A percentile compares a stretch with the other conserved stretches of the same genome.
phyloP scores from a whole-genome alignment of 2,888 invertebrate species.

The Pseudanteris insignis region DNA sequence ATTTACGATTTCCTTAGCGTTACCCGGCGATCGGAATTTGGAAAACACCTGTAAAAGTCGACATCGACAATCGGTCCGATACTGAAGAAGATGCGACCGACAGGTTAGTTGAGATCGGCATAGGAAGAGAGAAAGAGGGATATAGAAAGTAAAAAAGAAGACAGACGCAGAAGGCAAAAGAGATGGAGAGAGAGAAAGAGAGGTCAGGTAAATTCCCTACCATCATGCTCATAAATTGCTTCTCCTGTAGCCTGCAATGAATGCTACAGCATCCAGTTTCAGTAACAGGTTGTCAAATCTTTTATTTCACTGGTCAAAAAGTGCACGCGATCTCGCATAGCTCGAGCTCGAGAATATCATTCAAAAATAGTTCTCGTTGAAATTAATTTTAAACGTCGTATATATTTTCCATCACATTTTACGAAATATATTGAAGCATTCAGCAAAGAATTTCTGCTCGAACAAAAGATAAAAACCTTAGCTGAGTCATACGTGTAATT shows the following conservation, averaged over 20 bases:
- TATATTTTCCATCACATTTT: too few species aligned
- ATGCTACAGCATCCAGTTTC: conserved; percentile 39
- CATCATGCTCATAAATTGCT: conserved; percentile 39
- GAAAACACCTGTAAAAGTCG: conserved; percentile 30
- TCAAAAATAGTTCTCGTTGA: too few species aligned
- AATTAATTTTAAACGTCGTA: too few species aligned
- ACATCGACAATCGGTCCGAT: conserved; percentile 20
- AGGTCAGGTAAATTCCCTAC: conserved; percentile 39
- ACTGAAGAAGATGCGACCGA: conserved; percentile 32
- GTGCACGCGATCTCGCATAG: too few species aligned
- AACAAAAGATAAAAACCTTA: too few species aligned
- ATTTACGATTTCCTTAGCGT: too few species aligned
- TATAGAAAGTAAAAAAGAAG: conserved; percentile 35
- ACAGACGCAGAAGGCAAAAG: conserved; percentile 9
- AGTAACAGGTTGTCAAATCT: conserved; percentile 38
- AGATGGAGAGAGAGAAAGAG: conserved; percentile 8
- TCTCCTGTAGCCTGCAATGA: conserved; percentile 26
- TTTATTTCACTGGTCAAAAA: conserved; percentile 8
- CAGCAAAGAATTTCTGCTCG: not conserved
- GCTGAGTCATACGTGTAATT: too few species aligned
- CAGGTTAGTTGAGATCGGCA: conserved; percentile 32
- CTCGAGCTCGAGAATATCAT: too few species aligned
- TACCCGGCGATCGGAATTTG: conserved; percentile 15
- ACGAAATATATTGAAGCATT: not conserved
- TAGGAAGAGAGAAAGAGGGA: conserved; percentile 26